Evolutionary conservation across 2,113 vertebrate genomes (phyloP).

Genomic region (Rattus rattus): DNA sequence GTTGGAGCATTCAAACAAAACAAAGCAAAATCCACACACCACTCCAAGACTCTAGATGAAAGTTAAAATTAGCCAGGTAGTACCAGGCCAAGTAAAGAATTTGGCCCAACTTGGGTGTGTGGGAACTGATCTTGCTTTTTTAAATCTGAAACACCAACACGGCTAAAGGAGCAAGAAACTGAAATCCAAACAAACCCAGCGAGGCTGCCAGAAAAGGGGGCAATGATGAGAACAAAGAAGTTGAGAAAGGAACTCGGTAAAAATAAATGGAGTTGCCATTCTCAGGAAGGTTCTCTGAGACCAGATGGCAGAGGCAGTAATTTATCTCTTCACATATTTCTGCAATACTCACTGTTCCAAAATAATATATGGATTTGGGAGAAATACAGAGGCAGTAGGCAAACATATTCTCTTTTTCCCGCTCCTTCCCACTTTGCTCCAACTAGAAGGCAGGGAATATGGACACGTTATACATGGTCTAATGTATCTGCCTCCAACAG

Average conservation of each 20-base stretch:
- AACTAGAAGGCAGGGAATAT: not conserved
- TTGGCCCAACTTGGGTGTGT: not conserved
- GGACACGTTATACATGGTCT: not conserved
- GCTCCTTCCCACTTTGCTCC: not conserved
- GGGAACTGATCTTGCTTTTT: slow-evolving; percentile 58
- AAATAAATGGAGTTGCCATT: slow-evolving; percentile 70
- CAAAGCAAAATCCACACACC: not conserved
- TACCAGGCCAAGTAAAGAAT: slow-evolving; percentile 54
- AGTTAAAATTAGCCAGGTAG: slow-evolving; percentile 56
- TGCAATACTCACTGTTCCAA: slow-evolving; percentile 76
- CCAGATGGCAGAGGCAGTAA: slow-evolving; percentile 78
- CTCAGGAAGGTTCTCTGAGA: slow-evolving; percentile 72
- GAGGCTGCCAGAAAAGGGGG: slow-evolving; percentile 63
- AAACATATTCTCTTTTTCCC: not conserved
- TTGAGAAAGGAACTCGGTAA: slow-evolving; percentile 63
- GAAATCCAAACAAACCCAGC: slow-evolving; percentile 75
- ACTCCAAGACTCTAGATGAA: slow-evolving; percentile 58
- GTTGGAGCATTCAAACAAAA: slow-evolving; percentile 7
- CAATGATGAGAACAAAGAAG: slow-evolving; percentile 65
- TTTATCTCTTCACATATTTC: slow-evolving; percentile 73
- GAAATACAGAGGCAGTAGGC: slow-evolving; percentile 68
- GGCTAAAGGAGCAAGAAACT: slow-evolving; percentile 77
- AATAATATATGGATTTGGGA: slow-evolving; percentile 77
- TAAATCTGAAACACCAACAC: slow-evolving; percentile 64
- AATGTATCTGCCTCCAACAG: not conserved